Percentiles rank a stretch among this genome's conserved stretches.
These are phyloP conservation scores for Aphelenchoides avenae DNA, from an alignment of 1,140 invertebrate species.

Conservation along the genomic window DNA sequence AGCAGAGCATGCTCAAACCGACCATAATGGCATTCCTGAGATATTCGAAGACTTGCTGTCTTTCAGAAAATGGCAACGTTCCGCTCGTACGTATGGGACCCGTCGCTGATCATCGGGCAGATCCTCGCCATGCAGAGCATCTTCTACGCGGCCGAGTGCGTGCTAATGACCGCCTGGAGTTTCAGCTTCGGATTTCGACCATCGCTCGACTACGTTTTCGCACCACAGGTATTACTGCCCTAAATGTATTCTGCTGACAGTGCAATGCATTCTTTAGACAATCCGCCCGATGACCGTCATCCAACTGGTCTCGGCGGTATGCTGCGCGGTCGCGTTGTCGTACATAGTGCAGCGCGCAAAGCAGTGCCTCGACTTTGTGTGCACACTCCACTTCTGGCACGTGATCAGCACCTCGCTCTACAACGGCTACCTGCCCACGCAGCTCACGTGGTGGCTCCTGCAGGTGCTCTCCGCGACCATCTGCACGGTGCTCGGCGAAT, in stretches of 20 bases:
- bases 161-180: constrained; percentile 37
- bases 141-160: constrained; percentile 45
- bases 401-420: constrained; percentile 72
- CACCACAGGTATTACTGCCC: constrained; percentile 9
- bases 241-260: constrained; percentile 9
- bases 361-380: constrained; percentile 87
- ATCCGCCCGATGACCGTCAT: constrained; percentile 40
- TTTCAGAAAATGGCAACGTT: constrained; percentile 46
- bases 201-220: constrained; percentile 39
- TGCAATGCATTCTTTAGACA: constrained; percentile 29
- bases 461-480: constrained; percentile 22
- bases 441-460: constrained; percentile 34
- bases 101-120: constrained; percentile 91
- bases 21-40: too few relatives aligned
- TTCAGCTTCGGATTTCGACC: constrained; percentile 34
- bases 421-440: constrained; percentile 74
- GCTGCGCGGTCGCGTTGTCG: constrained; percentile 74
- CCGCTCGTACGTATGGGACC: constrained; percentile 63
- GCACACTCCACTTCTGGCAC: constrained; percentile 84
- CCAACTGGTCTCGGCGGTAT: constrained; percentile 43
- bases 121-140: constrained; percentile 80
- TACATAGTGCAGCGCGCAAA: constrained; percentile 82
- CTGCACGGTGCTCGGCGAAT: constrained; percentile 33
- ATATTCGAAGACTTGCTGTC: too few relatives aligned
- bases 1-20: too few relatives aligned